Evolutionary conservation across 2,113 vertebrate genomes (phyloP), one percentile per base, ranked within the genome.

Genomic region (Castor canadensis): DNA sequence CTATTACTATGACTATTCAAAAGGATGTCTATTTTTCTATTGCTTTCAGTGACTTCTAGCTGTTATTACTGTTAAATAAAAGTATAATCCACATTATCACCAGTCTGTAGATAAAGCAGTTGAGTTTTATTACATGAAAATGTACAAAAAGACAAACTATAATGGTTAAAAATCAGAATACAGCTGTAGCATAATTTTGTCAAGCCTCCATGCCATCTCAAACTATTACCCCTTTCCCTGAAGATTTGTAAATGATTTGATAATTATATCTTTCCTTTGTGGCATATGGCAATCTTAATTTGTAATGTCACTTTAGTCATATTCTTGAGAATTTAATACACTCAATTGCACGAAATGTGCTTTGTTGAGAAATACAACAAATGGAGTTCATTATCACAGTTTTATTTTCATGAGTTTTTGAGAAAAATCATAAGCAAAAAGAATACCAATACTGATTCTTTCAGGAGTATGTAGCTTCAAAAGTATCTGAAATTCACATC

Each of bases 221-320:
- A 97, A 97, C 90, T 96, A 98, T 91, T 94, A 95, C 52, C 77
- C 92, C 75, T 95, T 62, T 96, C 54, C 85, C 73, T 95, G 94
- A 97, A 98, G 96, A 97, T 77, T 92, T 60, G 96, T 95, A 96
- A 98, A 97, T 79, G 95, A 97, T 97, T 97, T 97, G 89, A 69
- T 97, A 95, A 94, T 97, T 95, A 97, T 98, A 98, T 97, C 91
- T 47, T 97, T 97, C 93, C 91, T 94, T 94, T 93, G 90, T 95
- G 97, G 82, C 97, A 98, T 97, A 98, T 97, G 96, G 95, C 92
- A 97, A 98, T 97, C 85, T 32, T 95, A 93, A 82, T 97, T 97
- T 95, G 64, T 98, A 97, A 96, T 97, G 94, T 28, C 97, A 81
- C 15, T 96, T 96, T 92, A 95, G 92, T 98, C 95, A 97, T 97